Conservation (phyloP, 2,888 invertebrate genomes). For the Andrena hattorfiana region DNA sequence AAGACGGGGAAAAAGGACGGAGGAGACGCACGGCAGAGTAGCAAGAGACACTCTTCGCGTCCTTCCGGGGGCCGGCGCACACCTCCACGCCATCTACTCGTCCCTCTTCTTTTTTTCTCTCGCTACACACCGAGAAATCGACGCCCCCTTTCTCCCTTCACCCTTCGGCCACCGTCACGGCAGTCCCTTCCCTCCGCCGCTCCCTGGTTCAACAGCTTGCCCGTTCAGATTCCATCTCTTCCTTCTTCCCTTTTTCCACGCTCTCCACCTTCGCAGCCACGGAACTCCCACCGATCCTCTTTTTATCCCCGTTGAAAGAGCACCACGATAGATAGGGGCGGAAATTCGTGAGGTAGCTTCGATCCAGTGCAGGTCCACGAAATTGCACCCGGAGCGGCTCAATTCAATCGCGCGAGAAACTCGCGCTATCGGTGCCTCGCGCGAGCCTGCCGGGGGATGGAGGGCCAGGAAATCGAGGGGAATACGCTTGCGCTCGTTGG, state of each 20-base stretch:
- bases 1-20: constrained; percentile 8
- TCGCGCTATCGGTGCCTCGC: constrained; percentile 53
- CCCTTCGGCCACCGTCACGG: background rate
- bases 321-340: constrained; percentile 62
- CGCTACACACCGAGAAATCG: constrained; percentile 51
- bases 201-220: constrained; percentile 16
- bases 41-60: constrained; percentile 49
- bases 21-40: background rate
- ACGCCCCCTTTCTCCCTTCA: constrained; percentile 9
- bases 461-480: constrained; percentile 13
- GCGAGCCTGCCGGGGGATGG: constrained; percentile 15
- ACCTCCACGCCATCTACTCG: constrained; percentile 45
- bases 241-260: constrained; percentile 2
- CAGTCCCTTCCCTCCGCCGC: constrained; percentile 8
- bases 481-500: constrained; percentile 49
- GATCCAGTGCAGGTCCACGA: constrained; percentile 63
- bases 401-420: constrained; percentile 74
- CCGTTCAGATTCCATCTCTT: constrained; percentile 30
- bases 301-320: constrained; percentile 63
- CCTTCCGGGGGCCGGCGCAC: constrained; percentile 49
- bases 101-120: constrained; percentile 14
- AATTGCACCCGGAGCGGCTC: constrained; percentile 70
- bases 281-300: constrained; percentile 21
- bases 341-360: constrained; percentile 65
- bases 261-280: constrained; percentile 6